Evolutionary conservation across 2,113 vertebrate genomes (phyloP).

Genomic region (Cavia porcellus): DNA sequence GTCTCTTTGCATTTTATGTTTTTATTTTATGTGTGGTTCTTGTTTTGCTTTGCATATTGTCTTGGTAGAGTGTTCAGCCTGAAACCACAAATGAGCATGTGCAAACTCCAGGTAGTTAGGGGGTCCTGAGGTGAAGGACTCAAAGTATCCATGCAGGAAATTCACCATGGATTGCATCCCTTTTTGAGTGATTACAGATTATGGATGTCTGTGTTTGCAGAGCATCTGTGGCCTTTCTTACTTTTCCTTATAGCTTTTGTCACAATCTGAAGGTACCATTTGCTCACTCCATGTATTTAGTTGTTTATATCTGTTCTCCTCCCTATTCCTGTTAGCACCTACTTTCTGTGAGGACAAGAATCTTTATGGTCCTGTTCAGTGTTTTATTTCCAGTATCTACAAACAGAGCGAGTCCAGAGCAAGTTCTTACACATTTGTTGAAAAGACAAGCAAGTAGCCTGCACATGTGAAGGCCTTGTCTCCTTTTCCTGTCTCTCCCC

Average conservation of each 20-base stretch:
- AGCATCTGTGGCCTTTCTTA: background rate
- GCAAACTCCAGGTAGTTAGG: background rate
- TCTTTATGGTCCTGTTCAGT: background rate
- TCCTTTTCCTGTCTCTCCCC: accelerated
- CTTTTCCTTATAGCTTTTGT: accelerated
- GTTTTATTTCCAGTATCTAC: background rate
- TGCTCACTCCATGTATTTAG: accelerated
- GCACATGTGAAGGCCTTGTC: accelerated
- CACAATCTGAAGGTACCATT: background rate
- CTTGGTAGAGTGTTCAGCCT: background rate
- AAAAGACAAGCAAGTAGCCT: background rate
- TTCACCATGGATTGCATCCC: background rate
- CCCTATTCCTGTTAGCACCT: accelerated
- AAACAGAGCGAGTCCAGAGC: background rate
- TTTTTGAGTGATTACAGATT: accelerated
- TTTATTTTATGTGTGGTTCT: constrained; percentile 9
- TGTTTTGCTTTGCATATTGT: constrained; percentile 18
- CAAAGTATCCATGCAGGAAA: accelerated
- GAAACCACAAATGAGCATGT: background rate
- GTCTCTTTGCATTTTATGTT: background rate
- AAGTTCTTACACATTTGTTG: background rate
- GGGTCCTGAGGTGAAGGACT: background rate
- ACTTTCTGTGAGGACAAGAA: background rate
- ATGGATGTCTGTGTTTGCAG: accelerated
- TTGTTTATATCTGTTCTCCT: background rate